Evolutionary conservation across 2,113 vertebrate genomes (phyloP), one percentile per base, ranked within the genome.

Genomic region (Dunckerocampus dactyliophorus): DNA sequence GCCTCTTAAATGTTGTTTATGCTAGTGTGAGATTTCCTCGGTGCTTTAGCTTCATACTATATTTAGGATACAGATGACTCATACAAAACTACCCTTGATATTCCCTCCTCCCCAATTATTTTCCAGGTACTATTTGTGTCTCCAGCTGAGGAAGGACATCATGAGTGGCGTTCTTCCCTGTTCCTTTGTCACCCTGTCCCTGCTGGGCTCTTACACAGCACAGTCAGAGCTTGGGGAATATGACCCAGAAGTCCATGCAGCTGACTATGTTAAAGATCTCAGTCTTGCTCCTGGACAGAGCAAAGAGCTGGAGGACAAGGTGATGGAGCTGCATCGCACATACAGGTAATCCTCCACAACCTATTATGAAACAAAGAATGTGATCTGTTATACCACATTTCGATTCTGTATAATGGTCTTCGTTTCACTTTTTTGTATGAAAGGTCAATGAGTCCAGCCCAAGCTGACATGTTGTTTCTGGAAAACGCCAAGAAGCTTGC

Each of bases 401-500:
- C 20, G 3, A 24, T 13, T 22, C 3, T 51, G 9, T 14, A 13
- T 14, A 14, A 14, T 2, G 3, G 13, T 12, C 2, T 43, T 43
- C 14, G 10, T 10, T 45, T 46, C 39, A 17, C 1, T 2, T 64
- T 14, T 72, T 11, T 83, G 43, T 72, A 63, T 69, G 24, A 56
- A 85, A 99, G 97, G 69, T 94, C 92, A 65, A 97, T 99, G 95
- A 96, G 89, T 83, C 94, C 96, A 76, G 95, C 95, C 71, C 94
- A 98, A 71, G 96, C 97, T 66, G 97, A 98, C 77, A 74, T 95
- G 87, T 86, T 95, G 86, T 99, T 98, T 79, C 92, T 98, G 71
- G 95, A 99, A 89, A 98, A 96, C 82, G 96, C 95, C 74, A 96
- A 94, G 88, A 95, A 94, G 71, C 90, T 99, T 0, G 93, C 95